Percentiles rank a stretch among this genome's conserved stretches.
These are phyloP conservation scores for Erannis defoliaria DNA, from an alignment of 2,888 invertebrate species.

Conservation along the genomic window DNA sequence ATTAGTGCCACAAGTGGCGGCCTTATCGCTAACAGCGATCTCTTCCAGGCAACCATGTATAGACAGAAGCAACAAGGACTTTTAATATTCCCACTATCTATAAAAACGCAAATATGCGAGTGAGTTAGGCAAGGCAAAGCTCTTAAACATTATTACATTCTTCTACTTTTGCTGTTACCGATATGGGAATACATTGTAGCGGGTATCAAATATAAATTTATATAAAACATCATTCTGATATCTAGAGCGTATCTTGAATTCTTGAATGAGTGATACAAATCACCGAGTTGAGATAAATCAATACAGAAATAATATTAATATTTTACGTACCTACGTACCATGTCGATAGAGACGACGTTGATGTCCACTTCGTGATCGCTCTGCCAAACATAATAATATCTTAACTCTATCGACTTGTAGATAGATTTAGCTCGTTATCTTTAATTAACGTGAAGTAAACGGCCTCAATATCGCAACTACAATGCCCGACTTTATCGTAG, in stretches of 20 bases:
- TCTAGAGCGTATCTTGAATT: conserved; percentile 31
- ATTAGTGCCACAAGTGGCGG: too few relatives aligned
- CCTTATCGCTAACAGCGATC: too few relatives aligned
- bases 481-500: conserved; percentile 68
- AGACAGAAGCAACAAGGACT: too few relatives aligned
- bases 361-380: conserved; percentile 38
- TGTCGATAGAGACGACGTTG: conserved; percentile 16
- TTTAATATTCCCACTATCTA: too few relatives aligned
- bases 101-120: too few relatives aligned
- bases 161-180: not conserved
- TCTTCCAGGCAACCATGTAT: too few relatives aligned
- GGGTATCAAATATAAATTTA: conserved; percentile 2
- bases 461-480: conserved; percentile 70
- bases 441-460: conserved; percentile 73
- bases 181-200: not conserved
- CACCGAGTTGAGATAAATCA: conserved; percentile 17
- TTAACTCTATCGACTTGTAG: conserved; percentile 42
- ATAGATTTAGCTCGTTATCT: conserved; percentile 67
- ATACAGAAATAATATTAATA: conserved; percentile 25
- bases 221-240: conserved; percentile 22
- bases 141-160: too few relatives aligned
- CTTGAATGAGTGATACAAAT: conserved; percentile 24
- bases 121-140: too few relatives aligned
- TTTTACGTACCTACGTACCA: conserved; percentile 1
- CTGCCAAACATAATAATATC: conserved; percentile 42